These are phyloP conservation scores for Drosophila multiciliata DNA, from an alignment of 2,888 invertebrate species.

Conservation along the genomic window DNA sequence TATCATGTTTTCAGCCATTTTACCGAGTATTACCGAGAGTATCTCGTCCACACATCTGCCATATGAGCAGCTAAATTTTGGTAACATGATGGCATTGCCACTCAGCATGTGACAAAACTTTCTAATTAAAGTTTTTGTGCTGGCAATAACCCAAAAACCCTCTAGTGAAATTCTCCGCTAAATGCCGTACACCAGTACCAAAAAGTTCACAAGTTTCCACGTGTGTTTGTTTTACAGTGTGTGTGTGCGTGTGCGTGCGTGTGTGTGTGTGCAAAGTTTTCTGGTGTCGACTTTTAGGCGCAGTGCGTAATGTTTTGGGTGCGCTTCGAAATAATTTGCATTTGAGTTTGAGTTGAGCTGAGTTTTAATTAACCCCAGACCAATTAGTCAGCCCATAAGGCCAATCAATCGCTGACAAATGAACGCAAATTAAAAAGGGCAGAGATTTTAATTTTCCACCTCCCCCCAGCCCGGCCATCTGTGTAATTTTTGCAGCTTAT, in stretches of 20 bases:
- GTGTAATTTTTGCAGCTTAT: constrained; percentile 3
- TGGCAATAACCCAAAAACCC: constrained; percentile 31
- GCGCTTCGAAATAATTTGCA: constrained; percentile 54
- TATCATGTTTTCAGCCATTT: constrained; percentile 49
- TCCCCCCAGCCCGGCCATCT: not conserved
- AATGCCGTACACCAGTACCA: constrained; percentile 42
- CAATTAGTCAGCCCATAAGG: constrained; percentile 57
- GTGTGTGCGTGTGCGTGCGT: constrained; percentile 12
- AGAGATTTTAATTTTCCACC: constrained; percentile 18
- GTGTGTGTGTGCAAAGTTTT: constrained; percentile 53
- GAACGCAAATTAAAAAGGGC: constrained; percentile 29
- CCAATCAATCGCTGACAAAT: constrained; percentile 52
- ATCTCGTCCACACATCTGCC: constrained; percentile 14
- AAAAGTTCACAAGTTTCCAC: constrained; percentile 73
- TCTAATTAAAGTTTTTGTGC: constrained; percentile 78
- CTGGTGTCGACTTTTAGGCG: constrained; percentile 69
- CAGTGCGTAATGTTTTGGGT: constrained; percentile 60
- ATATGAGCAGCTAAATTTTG: constrained; percentile 19
- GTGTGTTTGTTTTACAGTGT: constrained; percentile 62
- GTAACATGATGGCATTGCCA: constrained; percentile 46
- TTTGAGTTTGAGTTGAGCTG: constrained; percentile 41
- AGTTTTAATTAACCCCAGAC: constrained; percentile 63
- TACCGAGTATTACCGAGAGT: constrained; percentile 34
- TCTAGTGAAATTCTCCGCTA: constrained; percentile 1
- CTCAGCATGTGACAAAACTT: constrained; percentile 78